phyloP scores from a whole-genome alignment of 2,797 vertebrate species.

The Okamejei kenojei region DNA sequence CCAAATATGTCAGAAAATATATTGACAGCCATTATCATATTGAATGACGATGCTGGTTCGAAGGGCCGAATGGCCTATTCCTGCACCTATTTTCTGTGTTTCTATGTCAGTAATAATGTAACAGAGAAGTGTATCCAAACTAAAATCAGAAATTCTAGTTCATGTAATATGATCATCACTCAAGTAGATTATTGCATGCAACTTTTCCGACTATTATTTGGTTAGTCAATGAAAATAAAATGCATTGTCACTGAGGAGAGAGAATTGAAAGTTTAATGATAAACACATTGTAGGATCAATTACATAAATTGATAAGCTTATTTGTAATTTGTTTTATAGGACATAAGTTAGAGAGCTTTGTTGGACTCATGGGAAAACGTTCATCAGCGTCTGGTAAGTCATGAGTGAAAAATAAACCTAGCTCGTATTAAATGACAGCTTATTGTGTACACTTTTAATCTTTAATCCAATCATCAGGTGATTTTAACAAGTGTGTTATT shows the following conservation, averaged over 20 bases:
- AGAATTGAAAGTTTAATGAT: neutral
- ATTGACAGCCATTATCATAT: neutral
- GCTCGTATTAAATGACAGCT: neutral
- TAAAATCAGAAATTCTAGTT: neutral
- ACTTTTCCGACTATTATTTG: neutral
- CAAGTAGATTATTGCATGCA: neutral
- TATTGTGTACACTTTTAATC: neutral
- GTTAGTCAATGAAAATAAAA: neutral
- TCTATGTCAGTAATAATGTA: neutral
- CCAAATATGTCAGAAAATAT: neutral
- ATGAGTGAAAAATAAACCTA: neutral
- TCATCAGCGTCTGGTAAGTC: constrained; percentile 71
- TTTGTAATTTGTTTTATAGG: constrained; percentile 55
- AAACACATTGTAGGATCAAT: neutral
- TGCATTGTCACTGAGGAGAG: neutral
- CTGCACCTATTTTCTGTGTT: no score
- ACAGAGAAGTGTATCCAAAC: neutral
- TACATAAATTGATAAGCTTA: neutral
- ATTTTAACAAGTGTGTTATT: neutral
- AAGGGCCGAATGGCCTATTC: no score
- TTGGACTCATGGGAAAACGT: constrained; percentile 76
- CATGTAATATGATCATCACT: neutral
- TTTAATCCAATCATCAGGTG: neutral
- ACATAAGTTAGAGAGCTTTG: constrained; percentile 71
- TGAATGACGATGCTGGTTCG: no score